Base-by-base conservation (phyloP, 2,113 vertebrate species). In the Coryphaenoides rupestris region DNA sequence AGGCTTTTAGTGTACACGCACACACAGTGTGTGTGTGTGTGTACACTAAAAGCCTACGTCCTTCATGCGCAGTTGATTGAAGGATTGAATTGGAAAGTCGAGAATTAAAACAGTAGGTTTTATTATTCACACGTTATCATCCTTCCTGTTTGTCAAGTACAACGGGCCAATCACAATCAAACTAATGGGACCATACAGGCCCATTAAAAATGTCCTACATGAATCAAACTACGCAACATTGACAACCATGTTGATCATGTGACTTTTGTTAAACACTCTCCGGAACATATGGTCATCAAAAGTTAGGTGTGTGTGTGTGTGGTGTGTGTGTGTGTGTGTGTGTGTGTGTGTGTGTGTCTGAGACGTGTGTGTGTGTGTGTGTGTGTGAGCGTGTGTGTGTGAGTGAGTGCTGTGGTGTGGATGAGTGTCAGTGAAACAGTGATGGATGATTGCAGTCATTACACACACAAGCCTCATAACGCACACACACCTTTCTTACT, bases 141-240 rank as follows among this genome's bases (percentile, higher is more conserved):
- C 55, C 19, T 72, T 65, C 67, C 73, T 68, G 60, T 68, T 54
- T 68, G 56, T 83, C 77, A 82, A 73, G 80, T 73, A 79, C 77
- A 69, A 72, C 72, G 58, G 58, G 61, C 73, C 73, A 75, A 84
- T 71, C 80, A 86, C 87, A 83, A 90, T 89, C 87, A 89, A 82
- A 81, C 79, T 88, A 89, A 89, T 89, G 86, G 82, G 85, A 88
- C 83, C 81, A 85, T 80, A 79, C 66, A 7, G 77, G 69, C 75
- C 74, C 66, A 83, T 86, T 86, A 72, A 73, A 74, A 87, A 80
- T 76, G 64, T 67, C 73, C 68, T 76, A 73, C 58, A 68, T 33
- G 1, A 66, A 65, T 72, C 56, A 75, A 21, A 68, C 54, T n/a
- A n/a, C n/a, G n/a, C n/a, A n/a, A n/a, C n/a, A n/a, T n/a, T n/a